Evolutionary conservation across 1,140 invertebrate species (phyloP), one percentile per base, ranked within the genome.

Genomic region (Brachionus asplanchnoidis): DNA sequence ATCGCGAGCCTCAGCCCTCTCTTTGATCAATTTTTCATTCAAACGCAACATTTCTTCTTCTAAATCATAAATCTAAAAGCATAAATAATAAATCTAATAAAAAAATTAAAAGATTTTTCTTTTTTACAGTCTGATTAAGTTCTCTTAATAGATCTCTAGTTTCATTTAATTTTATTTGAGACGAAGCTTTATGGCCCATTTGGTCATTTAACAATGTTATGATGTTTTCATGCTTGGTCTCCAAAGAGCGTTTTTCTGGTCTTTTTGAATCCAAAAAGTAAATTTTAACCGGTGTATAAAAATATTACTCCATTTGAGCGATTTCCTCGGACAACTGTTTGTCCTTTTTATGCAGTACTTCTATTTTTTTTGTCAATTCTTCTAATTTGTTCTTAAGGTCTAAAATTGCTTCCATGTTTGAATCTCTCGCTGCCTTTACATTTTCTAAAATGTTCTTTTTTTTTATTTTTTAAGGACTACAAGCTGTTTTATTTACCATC

Each of bases 21-120:
- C 79, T 82, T 82, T 82, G 1, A 82, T 14, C 28, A 82, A 65
- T 23, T 60, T 68, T 82, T 82, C 79, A 68, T 82, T 82, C 3
- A 82, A 68, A 20, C 14, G 12, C 6, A 82, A 12, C 53, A 82
- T 82, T 3, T 82, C 65, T 82, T 68, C 53, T 82, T 82, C 79
- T n/a, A 82, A 42, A 40, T 82, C 79, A 2, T 46, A 20, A 17
- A 68, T 82, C 79, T 82, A 20, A 12, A 53, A 80, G 20, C 11
- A 68, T 36, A 32, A 3, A 26, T 68, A n/a, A n/a, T n/a, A n/a
- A n/a, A n/a, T n/a, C n/a, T 68, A 3, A 32, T 12, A 68, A 36
- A 28, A n/a, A 11, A 68, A 14, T 36, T 68, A 7, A 78, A 7
- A 14, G 7, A 56, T 40, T 17, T n/a, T 12, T 2, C 11, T 26